These are phyloP conservation scores for Drosophila borborema DNA, from an alignment of 2,888 invertebrate species.

Conservation along the genomic window DNA sequence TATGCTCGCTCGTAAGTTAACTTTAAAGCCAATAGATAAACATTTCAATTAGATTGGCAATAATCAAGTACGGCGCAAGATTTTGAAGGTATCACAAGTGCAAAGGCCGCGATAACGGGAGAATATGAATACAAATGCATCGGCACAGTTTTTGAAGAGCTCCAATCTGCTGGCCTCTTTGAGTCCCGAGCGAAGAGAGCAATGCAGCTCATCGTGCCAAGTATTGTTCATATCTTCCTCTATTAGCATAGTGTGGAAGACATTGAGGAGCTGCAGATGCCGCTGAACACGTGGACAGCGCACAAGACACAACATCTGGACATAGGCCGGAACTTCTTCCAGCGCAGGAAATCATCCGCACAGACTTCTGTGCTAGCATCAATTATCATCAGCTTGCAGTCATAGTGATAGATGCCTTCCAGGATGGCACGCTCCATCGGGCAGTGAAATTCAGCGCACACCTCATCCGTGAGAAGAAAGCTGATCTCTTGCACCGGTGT, in stretches of 20 bases:
- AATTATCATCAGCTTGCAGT: slow-evolving; percentile 74
- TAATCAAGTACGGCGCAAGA: slow-evolving; percentile 53
- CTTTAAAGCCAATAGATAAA: neutral
- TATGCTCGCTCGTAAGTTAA: neutral
- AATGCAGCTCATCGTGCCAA: slow-evolving; percentile 74
- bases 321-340: slow-evolving; percentile 77
- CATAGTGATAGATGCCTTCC: slow-evolving; percentile 54
- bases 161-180: slow-evolving; percentile 53
- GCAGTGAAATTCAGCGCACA: slow-evolving; percentile 44
- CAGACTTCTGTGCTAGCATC: slow-evolving; percentile 66
- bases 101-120: slow-evolving; percentile 66
- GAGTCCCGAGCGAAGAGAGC: slow-evolving; percentile 55
- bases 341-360: slow-evolving; percentile 65
- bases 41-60: neutral
- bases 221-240: slow-evolving; percentile 58
- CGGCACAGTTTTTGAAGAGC: slow-evolving; percentile 49
- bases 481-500: slow-evolving; percentile 47
- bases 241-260: slow-evolving; percentile 57
- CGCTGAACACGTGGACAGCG: slow-evolving; percentile 66
- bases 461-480: slow-evolving; percentile 52
- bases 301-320: slow-evolving; percentile 65
- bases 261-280: slow-evolving; percentile 55
- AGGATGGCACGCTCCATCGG: slow-evolving; percentile 66
- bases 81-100: slow-evolving; percentile 66
- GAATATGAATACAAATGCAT: slow-evolving; percentile 73